Evolutionary conservation across 1,140 invertebrate species (phyloP).

Genomic region (Calephelis virginiensis): DNA sequence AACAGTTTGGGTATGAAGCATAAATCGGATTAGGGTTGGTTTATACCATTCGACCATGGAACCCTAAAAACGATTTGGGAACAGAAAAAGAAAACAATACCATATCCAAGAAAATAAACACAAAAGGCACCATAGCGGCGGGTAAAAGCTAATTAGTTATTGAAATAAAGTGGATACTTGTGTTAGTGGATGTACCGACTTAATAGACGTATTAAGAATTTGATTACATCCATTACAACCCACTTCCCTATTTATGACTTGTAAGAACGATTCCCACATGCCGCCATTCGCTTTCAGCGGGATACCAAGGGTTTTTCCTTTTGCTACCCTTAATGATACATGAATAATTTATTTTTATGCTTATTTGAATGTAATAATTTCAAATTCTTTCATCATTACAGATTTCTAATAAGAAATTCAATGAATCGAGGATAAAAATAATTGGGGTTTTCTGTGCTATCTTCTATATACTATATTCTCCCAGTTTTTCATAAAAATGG

Average conservation of each 20-base stretch:
- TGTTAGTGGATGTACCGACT: neutral
- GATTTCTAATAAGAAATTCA: neutral
- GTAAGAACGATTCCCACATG: slow-evolving; percentile 47
- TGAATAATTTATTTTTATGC: slow-evolving; percentile 23
- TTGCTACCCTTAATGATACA: slow-evolving; percentile 20
- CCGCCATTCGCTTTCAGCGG: slow-evolving; percentile 39
- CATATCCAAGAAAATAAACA: neutral
- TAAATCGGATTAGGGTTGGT: too few species aligned
- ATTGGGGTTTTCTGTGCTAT: neutral
- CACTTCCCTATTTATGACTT: slow-evolving; percentile 53
- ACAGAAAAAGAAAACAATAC: too few species aligned
- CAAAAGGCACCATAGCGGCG: neutral
- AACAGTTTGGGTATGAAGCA: too few species aligned
- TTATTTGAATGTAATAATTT: neutral
- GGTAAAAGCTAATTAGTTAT: slow-evolving; percentile 11
- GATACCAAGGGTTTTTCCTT: slow-evolving; percentile 33
- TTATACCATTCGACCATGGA: too few species aligned
- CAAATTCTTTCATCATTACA: neutral
- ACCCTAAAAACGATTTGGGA: too few species aligned
- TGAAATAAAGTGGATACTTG: slow-evolving; percentile 5
- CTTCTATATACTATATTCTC: too few species aligned
- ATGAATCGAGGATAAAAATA: neutral
- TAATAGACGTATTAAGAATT: slow-evolving; percentile 4
- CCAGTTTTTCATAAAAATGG: too few species aligned
- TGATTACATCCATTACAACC: slow-evolving; percentile 41